These are phyloP conservation scores for Lottia scabra DNA, from an alignment of 2,888 invertebrate species.

Conservation along the genomic window DNA sequence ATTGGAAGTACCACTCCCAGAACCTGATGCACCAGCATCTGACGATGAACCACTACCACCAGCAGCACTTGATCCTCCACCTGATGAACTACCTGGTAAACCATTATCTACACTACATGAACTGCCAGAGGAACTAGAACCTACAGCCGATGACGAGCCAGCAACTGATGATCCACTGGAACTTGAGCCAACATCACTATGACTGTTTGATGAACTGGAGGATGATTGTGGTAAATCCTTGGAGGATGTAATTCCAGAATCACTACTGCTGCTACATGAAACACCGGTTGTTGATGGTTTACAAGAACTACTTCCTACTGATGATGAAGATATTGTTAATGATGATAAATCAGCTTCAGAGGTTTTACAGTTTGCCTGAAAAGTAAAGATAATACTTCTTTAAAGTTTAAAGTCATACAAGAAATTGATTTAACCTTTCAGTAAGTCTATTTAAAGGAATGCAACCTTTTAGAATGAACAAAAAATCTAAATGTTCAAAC, in stretches of 20 bases:
- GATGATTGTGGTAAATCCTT: neutral
- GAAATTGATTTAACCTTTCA: too few species aligned
- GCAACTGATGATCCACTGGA: neutral
- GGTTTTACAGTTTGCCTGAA: too few species aligned
- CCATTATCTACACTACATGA: neutral
- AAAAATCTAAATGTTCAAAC: too few species aligned
- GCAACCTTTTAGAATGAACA: too few species aligned
- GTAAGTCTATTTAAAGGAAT: too few species aligned
- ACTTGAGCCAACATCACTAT: neutral
- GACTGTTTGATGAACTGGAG: conserved; percentile 6
- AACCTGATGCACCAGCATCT: conserved; percentile 9
- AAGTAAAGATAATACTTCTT: too few species aligned
- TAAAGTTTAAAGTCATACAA: too few species aligned
- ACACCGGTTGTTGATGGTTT: neutral
- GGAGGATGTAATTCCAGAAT: neutral
- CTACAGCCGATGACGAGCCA: neutral
- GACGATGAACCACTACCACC: neutral
- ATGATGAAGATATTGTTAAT: conserved; percentile 2
- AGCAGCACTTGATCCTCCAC: conserved; percentile 6
- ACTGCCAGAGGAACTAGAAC: neutral
- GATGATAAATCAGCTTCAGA: neutral
- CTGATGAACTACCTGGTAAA: conserved; percentile 3
- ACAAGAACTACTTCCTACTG: neutral
- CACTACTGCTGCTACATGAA: neutral
- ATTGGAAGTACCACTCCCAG: neutral